These are phyloP conservation scores for Mesorhabditis belari DNA, from an alignment of 2,888 invertebrate genomes.

Conservation along the genomic window DNA sequence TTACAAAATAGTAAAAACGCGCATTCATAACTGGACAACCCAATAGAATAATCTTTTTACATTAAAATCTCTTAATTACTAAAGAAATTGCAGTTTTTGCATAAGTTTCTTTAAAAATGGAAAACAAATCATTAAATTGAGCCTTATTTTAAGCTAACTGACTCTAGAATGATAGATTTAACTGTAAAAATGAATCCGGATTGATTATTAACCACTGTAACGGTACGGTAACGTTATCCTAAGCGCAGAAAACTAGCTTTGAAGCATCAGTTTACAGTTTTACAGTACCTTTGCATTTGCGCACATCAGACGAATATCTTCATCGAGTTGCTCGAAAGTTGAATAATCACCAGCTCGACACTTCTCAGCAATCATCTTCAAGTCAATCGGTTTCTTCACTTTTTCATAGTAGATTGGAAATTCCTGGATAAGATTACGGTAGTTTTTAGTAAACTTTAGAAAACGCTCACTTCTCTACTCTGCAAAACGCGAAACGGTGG, in stretches of 20 bases:
- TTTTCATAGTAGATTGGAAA: conserved; percentile 93
- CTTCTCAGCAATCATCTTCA: conserved; percentile 83
- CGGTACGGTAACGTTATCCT: not conserved
- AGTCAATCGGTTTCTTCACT: conserved; percentile 86
- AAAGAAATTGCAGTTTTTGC: no score
- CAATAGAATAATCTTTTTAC: no score
- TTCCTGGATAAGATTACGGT: conserved; percentile 56
- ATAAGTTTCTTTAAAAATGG: no score
- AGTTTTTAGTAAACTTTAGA: not conserved
- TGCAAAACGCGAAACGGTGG: conserved; percentile 83
- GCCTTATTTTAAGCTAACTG: no score
- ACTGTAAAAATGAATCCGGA: no score
- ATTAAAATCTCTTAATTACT: no score
- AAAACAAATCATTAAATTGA: no score
- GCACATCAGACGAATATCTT: conserved; percentile 80
- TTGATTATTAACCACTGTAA: no score
- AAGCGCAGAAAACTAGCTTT: not conserved
- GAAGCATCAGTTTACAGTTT: not conserved
- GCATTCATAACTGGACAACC: no score
- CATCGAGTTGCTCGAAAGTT: conserved; percentile 74
- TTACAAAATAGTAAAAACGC: no score
- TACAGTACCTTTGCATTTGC: conserved; percentile 74
- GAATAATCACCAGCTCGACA: conserved; percentile 69
- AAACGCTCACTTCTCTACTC: conserved; percentile 67
- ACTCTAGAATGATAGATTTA: no score